Evolutionary conservation across 2,797 vertebrate genomes (phyloP), one percentile per base, ranked within the genome.

Genomic region (Pangasius larnaudii): DNA sequence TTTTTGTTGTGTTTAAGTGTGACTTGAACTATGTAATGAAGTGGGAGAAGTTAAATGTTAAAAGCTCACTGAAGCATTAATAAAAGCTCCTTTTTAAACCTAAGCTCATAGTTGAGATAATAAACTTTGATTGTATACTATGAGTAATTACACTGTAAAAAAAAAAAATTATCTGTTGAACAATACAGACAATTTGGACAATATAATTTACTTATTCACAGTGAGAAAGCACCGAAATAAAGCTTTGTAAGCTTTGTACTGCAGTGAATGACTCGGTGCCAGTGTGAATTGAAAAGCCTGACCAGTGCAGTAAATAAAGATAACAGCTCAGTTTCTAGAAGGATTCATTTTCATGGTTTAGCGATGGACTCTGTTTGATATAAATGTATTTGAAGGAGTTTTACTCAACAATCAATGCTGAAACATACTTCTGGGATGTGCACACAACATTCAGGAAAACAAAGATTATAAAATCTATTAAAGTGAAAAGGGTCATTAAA

Each of bases 241-340:
- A 19, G 80, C 14, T 83, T 30, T 63, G 61, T 65, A 65, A 19
- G 80, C 14, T 83, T 30, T 63, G 61, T 65, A 42, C 61, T 83
- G 27, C 61, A 2, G 9, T 67, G 61, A 83, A 49, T n/a, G 39
- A 49, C 27, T 65, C 16, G 9, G 14, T 46, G 81, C 27, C 61
- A 11, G 61, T 49, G 61, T 83, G 42, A 49, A 65, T 5, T 83
- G 81, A 65, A 82, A 46, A 83, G 59, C 42, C 81, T 65, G 81
- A 83, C 59, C 81, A 83, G 61, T 18, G 22, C 59, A 33, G 65
- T 49, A 65, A 83, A 51, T 67, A 67, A 83, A 83, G 81, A 67
- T 83, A 83, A 65, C 27, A 5, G 61, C 81, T 83, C 27, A 30
- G 14, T 83, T 81, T 83, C 3, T 83, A 67, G 61, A 51, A 30